phyloP scores from a whole-genome alignment of 2,113 vertebrate species.

The Clarias macrocephalus region DNA sequence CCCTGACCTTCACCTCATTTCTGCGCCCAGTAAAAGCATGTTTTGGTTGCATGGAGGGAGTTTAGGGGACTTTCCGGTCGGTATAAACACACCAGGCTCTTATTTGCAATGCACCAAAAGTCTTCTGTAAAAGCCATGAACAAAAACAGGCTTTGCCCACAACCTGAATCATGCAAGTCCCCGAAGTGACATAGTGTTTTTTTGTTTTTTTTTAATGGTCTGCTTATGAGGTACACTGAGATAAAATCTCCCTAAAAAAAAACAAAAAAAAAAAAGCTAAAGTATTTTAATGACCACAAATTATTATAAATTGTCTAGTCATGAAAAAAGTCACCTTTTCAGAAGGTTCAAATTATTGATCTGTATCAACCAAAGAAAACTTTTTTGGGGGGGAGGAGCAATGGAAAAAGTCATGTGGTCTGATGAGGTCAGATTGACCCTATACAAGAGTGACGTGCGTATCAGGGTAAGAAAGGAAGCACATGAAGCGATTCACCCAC shows the following conservation, averaged over 20 bases:
- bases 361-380: no score
- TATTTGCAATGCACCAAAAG: background rate
- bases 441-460: no score
- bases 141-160: background rate
- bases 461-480: no score
- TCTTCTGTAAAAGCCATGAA: slow-evolving; percentile 4
- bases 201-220: background rate
- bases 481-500: no score
- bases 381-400: no score
- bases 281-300: background rate
- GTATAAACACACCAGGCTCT: slow-evolving; percentile 29
- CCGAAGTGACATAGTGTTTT: background rate
- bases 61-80: slow-evolving; percentile 53
- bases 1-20: slow-evolving; percentile 32
- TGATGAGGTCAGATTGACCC: no score
- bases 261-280: no score
- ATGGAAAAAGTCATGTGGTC: no score
- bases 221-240: background rate
- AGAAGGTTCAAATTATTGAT: no score
- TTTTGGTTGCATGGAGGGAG: slow-evolving; percentile 31
- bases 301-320: background rate
- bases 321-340: no score
- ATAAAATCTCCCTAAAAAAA: background rate
- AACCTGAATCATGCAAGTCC: slow-evolving; percentile 11
- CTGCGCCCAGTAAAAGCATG: slow-evolving; percentile 32